Conservation (phyloP, 2,113 vertebrate species). For the Chaenogobius annularis region DNA sequence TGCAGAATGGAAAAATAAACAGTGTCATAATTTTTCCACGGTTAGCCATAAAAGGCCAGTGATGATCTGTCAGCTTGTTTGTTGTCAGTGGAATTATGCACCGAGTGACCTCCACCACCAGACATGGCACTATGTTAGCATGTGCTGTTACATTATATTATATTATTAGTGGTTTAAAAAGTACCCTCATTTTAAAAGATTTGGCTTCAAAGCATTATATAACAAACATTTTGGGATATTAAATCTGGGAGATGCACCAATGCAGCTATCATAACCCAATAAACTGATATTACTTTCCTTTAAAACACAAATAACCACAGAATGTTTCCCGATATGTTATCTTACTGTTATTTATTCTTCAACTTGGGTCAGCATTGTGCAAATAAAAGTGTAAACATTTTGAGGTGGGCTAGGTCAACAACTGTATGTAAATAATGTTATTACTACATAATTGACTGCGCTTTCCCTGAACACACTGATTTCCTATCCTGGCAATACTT, state of each 20-base stretch:
- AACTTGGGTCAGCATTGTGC: neutral
- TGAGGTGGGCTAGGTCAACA: neutral
- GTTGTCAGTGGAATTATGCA: slow-evolving; percentile 29
- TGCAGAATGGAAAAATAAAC: slow-evolving; percentile 65
- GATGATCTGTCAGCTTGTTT: slow-evolving; percentile 44
- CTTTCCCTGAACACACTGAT: neutral
- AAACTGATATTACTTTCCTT: neutral
- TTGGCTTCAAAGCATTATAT: too few relatives aligned
- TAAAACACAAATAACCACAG: neutral
- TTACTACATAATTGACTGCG: too few relatives aligned
- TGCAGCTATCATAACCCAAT: neutral
- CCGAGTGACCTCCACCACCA: neutral
- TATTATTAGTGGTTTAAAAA: neutral
- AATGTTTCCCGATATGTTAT: neutral
- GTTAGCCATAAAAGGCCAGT: slow-evolving; percentile 39
- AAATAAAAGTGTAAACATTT: neutral
- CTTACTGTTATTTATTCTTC: neutral
- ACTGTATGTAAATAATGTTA: neutral
- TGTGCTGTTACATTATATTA: neutral
- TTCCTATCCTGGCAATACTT: too few relatives aligned
- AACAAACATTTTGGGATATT: too few relatives aligned
- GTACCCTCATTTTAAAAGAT: too few relatives aligned
- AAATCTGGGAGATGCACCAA: too few relatives aligned
- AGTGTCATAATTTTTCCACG: slow-evolving; percentile 37
- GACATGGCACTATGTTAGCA: neutral